phyloP scores from a whole-genome alignment of 1,140 invertebrate species.

The Nymphalis io region DNA sequence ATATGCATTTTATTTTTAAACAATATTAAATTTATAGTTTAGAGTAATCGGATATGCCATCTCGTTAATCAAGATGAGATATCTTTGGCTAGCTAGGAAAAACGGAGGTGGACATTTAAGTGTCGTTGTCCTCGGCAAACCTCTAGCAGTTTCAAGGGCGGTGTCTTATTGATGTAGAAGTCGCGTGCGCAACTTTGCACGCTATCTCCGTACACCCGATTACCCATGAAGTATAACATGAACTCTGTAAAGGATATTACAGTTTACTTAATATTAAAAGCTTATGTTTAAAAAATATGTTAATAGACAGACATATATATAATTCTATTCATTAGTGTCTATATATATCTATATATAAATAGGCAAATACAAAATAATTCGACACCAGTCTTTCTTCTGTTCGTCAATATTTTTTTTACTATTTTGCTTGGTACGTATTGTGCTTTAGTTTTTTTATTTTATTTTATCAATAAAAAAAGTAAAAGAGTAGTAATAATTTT shows the following conservation, averaged over 20 bases:
- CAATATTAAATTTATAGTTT: not conserved
- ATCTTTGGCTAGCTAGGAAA: constrained; percentile 17
- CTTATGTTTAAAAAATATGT: too few species aligned
- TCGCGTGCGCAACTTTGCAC: constrained; percentile 55
- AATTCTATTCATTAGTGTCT: too few species aligned
- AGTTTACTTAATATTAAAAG: too few species aligned
- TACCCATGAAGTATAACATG: constrained; percentile 4
- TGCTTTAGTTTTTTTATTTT: too few species aligned
- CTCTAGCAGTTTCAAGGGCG: constrained; percentile 62
- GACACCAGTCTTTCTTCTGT: too few species aligned
- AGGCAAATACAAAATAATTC: too few species aligned
- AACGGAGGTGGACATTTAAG: constrained; percentile 37
- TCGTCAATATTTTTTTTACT: too few species aligned
- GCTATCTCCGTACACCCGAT: constrained; percentile 37
- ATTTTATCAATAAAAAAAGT: too few species aligned
- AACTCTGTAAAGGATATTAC: not conserved
- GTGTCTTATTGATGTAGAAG: constrained; percentile 44
- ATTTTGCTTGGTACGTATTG: too few species aligned
- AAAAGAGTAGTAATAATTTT: too few species aligned
- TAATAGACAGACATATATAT: too few species aligned
- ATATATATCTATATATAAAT: too few species aligned
- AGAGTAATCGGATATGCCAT: not conserved
- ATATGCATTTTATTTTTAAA: not conserved
- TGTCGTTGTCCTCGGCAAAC: constrained; percentile 60
- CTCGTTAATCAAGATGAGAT: constrained; percentile 13